A percentile compares a stretch with the other conserved stretches of the same genome.
phyloP scores from a whole-genome alignment of 2,888 invertebrate genomes.

The Cataglyphis albicans region DNA sequence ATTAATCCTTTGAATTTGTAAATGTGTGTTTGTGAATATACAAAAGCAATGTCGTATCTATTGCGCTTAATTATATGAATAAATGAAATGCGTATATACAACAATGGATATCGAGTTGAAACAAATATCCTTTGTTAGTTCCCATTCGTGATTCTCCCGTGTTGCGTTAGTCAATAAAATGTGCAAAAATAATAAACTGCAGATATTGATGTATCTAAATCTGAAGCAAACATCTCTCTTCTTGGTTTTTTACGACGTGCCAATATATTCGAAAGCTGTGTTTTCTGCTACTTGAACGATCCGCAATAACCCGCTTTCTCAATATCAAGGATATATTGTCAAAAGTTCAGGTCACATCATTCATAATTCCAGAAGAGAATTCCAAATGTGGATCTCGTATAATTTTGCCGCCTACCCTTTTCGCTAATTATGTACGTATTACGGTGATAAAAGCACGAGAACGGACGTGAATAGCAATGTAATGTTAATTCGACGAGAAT shows the following conservation, averaged over 20 bases:
- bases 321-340: neutral
- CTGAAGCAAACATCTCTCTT: neutral
- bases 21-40: neutral
- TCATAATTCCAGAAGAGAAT: neutral
- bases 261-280: neutral
- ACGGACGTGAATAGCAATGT: neutral
- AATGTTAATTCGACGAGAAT: slow-evolving; percentile 28
- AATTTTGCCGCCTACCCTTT: neutral
- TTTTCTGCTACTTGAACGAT: neutral
- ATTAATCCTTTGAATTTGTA: neutral
- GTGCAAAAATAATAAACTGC: neutral
- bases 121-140: neutral
- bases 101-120: slow-evolving; percentile 12
- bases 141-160: neutral
- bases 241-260: neutral
- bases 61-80: neutral
- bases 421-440: slow-evolving; percentile 9
- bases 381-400: neutral
- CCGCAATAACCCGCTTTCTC: neutral
- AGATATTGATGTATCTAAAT: neutral
- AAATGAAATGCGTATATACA: slow-evolving; percentile 1
- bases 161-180: neutral
- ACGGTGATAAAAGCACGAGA: neutral
- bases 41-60: neutral
- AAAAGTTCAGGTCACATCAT: neutral